phyloP scores from a whole-genome alignment of 1,140 invertebrate genomes.

The Metaphire vulgaris region DNA sequence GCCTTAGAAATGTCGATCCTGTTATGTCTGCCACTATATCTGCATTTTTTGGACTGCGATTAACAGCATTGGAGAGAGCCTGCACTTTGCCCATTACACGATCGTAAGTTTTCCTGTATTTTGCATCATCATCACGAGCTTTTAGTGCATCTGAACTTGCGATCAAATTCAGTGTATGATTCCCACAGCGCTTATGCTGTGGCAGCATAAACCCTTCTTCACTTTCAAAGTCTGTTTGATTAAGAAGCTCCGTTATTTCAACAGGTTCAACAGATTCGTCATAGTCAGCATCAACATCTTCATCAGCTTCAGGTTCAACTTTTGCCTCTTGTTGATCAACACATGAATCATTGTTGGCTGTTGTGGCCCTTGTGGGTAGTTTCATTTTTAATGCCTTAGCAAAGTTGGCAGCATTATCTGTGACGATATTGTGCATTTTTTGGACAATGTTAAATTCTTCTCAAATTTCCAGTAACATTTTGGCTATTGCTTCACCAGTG shows the following conservation, averaged over 20 bases:
- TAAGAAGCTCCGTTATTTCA: background rate
- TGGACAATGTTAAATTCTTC: background rate
- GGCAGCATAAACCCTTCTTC: background rate
- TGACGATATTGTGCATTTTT: background rate
- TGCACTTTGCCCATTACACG: background rate
- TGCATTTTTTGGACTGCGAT: background rate
- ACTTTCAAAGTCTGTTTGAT: background rate
- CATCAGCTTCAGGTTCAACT: background rate
- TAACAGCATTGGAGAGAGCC: background rate
- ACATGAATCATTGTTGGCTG: too few species aligned
- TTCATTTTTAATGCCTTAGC: background rate
- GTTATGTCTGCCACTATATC: background rate
- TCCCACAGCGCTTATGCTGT: background rate
- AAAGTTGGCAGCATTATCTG: background rate
- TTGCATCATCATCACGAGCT: background rate
- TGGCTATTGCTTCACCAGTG: background rate
- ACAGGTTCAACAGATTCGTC: background rate
- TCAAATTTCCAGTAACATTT: background rate
- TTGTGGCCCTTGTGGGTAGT: too few species aligned
- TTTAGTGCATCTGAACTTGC: background rate
- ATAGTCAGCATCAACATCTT: background rate
- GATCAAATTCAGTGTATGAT: background rate
- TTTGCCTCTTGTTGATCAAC: too few species aligned
- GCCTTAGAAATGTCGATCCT: background rate
- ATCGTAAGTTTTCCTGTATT: background rate